These are phyloP conservation scores for Taxidea taxus DNA, from an alignment of 2,113 vertebrate genomes.

Conservation along the genomic window DNA sequence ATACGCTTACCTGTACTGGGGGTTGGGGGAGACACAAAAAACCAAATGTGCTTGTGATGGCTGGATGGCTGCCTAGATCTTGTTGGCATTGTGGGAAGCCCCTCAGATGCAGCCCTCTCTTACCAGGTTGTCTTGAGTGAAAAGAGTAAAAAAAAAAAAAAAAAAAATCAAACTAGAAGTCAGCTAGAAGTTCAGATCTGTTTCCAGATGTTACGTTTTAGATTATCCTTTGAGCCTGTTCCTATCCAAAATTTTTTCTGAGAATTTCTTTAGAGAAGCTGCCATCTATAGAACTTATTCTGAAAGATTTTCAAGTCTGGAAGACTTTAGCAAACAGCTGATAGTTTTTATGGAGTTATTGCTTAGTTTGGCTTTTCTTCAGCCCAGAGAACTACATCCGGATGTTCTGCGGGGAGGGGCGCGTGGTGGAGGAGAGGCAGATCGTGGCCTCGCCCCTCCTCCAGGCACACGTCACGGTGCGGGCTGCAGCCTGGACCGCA, in stretches of 20 bases:
- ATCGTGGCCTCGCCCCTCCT: fast-evolving
- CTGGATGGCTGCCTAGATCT: not conserved
- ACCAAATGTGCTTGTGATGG: not conserved
- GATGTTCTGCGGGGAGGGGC: not conserved
- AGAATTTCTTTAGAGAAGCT: conserved; percentile 36
- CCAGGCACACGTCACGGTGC: not conserved
- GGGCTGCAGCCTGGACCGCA: not conserved
- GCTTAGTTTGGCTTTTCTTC: not conserved
- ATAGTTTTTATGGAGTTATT: not conserved
- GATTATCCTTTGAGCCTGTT: conserved; percentile 31
- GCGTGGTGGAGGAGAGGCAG: not conserved
- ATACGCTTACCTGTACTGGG: not conserved
- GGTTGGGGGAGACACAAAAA: not conserved
- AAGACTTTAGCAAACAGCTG: not conserved
- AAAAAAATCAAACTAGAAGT: not conserved
- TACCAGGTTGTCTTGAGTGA: not conserved
- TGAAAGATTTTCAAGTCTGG: not conserved
- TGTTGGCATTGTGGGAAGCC: not conserved
- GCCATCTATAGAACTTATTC: not conserved
- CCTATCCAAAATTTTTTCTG: not conserved
- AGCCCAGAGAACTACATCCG: not conserved
- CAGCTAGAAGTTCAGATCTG: not conserved
- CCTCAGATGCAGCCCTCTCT: not conserved
- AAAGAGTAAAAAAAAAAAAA: too few relatives aligned
- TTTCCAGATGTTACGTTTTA: conserved; percentile 29